Evolutionary conservation across 2,113 vertebrate genomes (phyloP).

Genomic region (Lutjanus erythropterus): DNA sequence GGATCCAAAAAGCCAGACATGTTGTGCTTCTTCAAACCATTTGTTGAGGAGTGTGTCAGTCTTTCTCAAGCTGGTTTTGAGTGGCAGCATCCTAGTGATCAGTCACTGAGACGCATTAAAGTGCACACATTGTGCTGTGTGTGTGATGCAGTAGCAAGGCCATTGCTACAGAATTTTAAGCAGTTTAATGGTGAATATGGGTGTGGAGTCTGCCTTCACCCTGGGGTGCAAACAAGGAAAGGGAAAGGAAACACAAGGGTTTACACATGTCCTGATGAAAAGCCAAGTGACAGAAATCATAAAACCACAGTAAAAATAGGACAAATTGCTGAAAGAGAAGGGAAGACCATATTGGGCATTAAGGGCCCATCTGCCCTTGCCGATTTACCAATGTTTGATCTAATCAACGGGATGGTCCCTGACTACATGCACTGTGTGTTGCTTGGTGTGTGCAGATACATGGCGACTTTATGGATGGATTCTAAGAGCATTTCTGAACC

Average conservation of each 20-base stretch:
- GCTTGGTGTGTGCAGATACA: conserved; percentile 25
- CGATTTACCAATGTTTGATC: conserved; percentile 7
- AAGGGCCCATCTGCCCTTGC: background rate
- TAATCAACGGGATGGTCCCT: conserved; percentile 15
- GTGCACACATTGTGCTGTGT: too few relatives aligned
- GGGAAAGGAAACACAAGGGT: too few relatives aligned
- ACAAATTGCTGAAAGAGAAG: conserved; percentile 11
- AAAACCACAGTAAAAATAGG: conserved; percentile 13
- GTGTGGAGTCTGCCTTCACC: too few relatives aligned
- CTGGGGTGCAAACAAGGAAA: too few relatives aligned
- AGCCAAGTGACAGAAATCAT: conserved; percentile 1
- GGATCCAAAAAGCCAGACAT: conserved; percentile 32
- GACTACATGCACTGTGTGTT: conserved; percentile 32
- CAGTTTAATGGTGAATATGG: too few relatives aligned
- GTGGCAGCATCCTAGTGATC: conserved; percentile 34
- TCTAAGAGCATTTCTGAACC: conserved; percentile 5
- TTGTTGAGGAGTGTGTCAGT: conserved; percentile 24
- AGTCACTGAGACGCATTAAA: conserved; percentile 3
- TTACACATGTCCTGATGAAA: too few relatives aligned
- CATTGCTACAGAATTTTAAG: too few relatives aligned
- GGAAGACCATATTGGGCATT: background rate
- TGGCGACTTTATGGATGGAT: conserved; percentile 19
- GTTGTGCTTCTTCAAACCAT: conserved; percentile 27
- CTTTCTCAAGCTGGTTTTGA: conserved; percentile 30
- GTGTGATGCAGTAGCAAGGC: too few relatives aligned